Percentiles rank a stretch among this genome's conserved stretches.
phyloP scores from a whole-genome alignment of 2,888 invertebrate genomes.

The Malthinus seriepunctatus region DNA sequence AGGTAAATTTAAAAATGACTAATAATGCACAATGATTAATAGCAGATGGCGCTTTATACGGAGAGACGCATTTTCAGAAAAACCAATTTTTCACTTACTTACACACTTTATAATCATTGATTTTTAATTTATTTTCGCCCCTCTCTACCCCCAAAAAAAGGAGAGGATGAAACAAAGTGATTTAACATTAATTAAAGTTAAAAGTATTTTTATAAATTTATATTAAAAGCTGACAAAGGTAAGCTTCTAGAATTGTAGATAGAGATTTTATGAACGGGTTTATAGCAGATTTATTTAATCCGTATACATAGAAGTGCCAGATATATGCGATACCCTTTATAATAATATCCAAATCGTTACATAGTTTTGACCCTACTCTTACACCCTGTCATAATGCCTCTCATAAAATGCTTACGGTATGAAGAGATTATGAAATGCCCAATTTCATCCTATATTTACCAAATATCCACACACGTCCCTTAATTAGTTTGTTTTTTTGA shows the following conservation, averaged over 20 bases:
- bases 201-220: conserved; percentile 21
- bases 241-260: conserved; percentile 42
- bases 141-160: too few species aligned
- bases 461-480: too few species aligned
- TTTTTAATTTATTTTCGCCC: too few species aligned
- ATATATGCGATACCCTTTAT: conserved; percentile 37
- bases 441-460: conserved; percentile 15
- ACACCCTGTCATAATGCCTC: conserved; percentile 35
- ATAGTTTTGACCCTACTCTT: conserved; percentile 36
- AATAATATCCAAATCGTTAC: conserved; percentile 40
- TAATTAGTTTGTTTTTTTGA: too few species aligned
- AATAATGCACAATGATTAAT: too few species aligned
- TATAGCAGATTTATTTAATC: conserved; percentile 47
- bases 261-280: conserved; percentile 48
- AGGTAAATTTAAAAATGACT: too few species aligned
- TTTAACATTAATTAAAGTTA: too few species aligned
- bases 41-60: neutral
- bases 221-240: conserved; percentile 35
- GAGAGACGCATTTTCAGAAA: neutral
- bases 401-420: conserved; percentile 43
- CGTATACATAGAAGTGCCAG: conserved; percentile 45
- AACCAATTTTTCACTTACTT: too few species aligned
- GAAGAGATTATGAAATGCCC: conserved; percentile 35
- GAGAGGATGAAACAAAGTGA: too few species aligned
- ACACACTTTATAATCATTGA: too few species aligned